Evolutionary conservation across 1,140 invertebrate species (phyloP).

Genomic region (Brachionus koreanus): DNA sequence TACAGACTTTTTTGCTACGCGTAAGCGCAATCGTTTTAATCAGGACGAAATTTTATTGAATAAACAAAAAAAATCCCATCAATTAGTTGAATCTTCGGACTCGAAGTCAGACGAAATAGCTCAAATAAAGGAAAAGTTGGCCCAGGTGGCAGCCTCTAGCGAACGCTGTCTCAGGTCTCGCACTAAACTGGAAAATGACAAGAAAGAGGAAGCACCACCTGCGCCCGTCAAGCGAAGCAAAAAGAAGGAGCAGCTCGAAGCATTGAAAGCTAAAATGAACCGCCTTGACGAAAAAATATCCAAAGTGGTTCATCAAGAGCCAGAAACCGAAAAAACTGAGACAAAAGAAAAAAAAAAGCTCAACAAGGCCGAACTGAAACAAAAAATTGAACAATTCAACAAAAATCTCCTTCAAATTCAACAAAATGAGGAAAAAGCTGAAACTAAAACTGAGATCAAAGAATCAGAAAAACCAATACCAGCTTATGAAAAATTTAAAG

Average conservation of each 20-base stretch:
- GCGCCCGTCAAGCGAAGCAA: not conserved
- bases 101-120: not conserved
- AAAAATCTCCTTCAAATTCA: constrained; percentile 22
- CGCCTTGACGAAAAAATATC: not conserved
- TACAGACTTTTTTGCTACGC: constrained; percentile 35
- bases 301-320: constrained; percentile 2
- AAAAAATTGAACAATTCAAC: constrained; percentile 40
- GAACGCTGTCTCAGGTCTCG: constrained; percentile 14
- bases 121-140: constrained; percentile 19
- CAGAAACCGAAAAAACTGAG: not conserved
- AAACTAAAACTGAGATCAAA: not conserved
- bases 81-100: not conserved
- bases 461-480: not conserved
- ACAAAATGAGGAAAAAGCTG: not conserved
- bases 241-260: constrained; percentile 26
- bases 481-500: constrained; percentile 33
- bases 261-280: constrained; percentile 32
- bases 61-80: constrained; percentile 36
- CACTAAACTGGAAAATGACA: not conserved
- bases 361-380: constrained; percentile 29
- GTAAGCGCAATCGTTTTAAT: constrained; percentile 37
- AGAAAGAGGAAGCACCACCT: not conserved
- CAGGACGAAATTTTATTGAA: constrained; percentile 13
- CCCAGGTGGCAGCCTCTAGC: not conserved
- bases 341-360: not conserved